Conservation (phyloP, 2,113 vertebrate species). For the Osmerus mordax region DNA sequence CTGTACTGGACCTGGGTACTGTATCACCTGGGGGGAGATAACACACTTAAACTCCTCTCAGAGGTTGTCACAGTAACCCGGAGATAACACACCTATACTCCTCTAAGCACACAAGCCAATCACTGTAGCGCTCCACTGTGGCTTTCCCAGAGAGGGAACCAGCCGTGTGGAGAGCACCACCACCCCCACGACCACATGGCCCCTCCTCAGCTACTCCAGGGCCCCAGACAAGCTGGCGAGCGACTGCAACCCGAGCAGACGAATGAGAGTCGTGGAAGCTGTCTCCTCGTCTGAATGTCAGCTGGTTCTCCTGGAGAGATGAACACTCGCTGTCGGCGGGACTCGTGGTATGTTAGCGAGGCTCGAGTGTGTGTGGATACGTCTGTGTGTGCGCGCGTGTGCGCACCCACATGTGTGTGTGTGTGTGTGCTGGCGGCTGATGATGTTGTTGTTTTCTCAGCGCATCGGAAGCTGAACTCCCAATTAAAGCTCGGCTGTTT, state of each 20-base stretch:
- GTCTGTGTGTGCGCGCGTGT: neutral
- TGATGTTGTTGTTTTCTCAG: slow-evolving; percentile 62
- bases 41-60: neutral
- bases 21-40: neutral
- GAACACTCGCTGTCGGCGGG: slow-evolving; percentile 27
- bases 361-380: neutral
- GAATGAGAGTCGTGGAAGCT: slow-evolving; percentile 53
- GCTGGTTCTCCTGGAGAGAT: slow-evolving; percentile 11
- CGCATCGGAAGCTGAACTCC: slow-evolving; percentile 48
- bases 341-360: neutral
- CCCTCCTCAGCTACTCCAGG: neutral
- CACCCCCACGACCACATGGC: neutral
- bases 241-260: slow-evolving; percentile 31
- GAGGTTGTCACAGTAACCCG: no score
- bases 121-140: no score
- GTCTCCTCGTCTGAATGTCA: slow-evolving; percentile 33
- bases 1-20: no score
- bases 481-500: slow-evolving; percentile 71
- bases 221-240: no score
- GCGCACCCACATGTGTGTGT: neutral
- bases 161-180: no score
- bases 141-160: no score
- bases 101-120: slow-evolving; percentile 8
- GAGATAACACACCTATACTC: neutral
- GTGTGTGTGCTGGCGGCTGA: slow-evolving; percentile 23